Evolutionary conservation across 2,888 invertebrate species (phyloP), one percentile per base, ranked within the genome.

Genomic region (Helicoverpa assulta): DNA sequence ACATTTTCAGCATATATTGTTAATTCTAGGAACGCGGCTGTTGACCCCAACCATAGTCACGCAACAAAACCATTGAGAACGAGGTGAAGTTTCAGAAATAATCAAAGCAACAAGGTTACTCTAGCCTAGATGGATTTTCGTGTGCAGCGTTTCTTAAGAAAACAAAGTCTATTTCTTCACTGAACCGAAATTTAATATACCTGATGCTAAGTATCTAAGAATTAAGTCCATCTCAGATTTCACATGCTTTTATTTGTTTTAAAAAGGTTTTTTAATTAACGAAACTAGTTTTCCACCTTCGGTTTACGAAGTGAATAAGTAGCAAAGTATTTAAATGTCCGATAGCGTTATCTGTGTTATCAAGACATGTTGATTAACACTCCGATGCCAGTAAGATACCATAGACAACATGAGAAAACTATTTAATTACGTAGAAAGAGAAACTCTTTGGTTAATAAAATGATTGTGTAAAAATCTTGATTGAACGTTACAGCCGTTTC

Each of bases 291-390:
- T 58, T 55, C 55, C 37, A 52, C 57, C 53, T 55, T 16, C 18
- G 12, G 18, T 16, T 19, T 43, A 52, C 19, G 8, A 51, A 55
- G 51, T 59, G 43, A 56, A 61, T 26, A 47, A 51, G 64, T 61
- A 71, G 64, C 55, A 19, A 63, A 72, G 67, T 65, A 73, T 75
- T 70, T 70, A 64, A 79, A 78, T 81, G 71, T 43, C 71, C 76
- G 86, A 87, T 87, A 87, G 72, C 76, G 57, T 76, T 86, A 87
- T 87, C 87, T 73, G 56, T 57, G 58, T 83, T 86, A 85, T 82
- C 85, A 69, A 54, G 12, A 21, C 8, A 21, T 60, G 70, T 78
- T 76, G 78, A 84, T 85, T 82, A 80, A 43, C 40, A 55, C 54
- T 68, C 43, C 43, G 5, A 70, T 40, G 56, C 51, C 57, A 61